These are phyloP conservation scores for Mustela nigripes DNA, from an alignment of 2,113 vertebrate genomes.

Conservation along the genomic window DNA sequence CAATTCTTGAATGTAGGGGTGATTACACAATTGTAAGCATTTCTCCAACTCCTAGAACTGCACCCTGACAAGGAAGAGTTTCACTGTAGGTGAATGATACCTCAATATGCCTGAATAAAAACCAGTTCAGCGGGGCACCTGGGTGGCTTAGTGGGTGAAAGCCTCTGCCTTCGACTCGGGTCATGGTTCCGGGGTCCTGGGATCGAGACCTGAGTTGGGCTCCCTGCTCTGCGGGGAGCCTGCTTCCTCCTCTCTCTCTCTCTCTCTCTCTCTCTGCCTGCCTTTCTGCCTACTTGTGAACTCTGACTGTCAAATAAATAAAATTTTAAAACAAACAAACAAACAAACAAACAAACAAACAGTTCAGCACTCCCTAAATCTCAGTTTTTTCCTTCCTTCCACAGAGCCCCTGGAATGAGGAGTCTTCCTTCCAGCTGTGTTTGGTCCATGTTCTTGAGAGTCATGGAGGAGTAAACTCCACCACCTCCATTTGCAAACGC, in stretches of 20 bases:
- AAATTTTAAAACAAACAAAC: no score
- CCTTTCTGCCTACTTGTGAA: no score
- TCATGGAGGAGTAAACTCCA: neutral
- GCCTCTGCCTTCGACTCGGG: no score
- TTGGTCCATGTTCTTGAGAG: neutral
- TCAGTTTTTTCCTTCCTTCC: neutral
- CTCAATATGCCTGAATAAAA: neutral
- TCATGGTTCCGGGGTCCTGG: no score
- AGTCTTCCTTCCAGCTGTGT: neutral
- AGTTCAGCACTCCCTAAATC: neutral
- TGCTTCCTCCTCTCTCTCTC: no score
- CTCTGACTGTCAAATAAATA: no score
- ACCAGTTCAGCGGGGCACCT: neutral
- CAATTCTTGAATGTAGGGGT: neutral
- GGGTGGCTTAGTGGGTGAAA: no score
- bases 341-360: neutral
- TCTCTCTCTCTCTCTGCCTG: no score
- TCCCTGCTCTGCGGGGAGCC: no score
- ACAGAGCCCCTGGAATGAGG: neutral
- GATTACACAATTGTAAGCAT: neutral
- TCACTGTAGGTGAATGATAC: neutral
- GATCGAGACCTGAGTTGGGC: no score
- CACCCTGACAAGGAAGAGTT: neutral
- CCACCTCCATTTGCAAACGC: neutral
- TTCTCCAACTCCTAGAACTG: neutral